Evolutionary conservation across 2,113 vertebrate species (phyloP).

Genomic region (Phasianus colchicus): DNA sequence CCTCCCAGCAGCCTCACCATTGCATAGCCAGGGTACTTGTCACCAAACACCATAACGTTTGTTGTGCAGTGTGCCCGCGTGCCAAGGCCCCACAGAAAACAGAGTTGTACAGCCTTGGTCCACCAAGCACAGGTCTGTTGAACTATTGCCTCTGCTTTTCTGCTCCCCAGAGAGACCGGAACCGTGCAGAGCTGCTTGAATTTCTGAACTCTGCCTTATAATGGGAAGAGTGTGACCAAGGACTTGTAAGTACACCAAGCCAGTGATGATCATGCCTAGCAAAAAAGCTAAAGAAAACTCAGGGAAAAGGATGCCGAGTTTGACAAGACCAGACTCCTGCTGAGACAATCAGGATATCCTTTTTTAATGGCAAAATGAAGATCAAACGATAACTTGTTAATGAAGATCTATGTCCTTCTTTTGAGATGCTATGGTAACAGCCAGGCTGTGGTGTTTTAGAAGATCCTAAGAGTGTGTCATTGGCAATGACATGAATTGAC

Average conservation of each 20-base stretch:
- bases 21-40: too few species aligned
- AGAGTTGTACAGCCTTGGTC: not conserved
- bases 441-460: slow-evolving; percentile 10
- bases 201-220: slow-evolving; percentile 90
- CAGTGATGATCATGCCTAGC: slow-evolving; percentile 23
- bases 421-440: slow-evolving; percentile 57
- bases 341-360: slow-evolving; percentile 3
- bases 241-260: not conserved
- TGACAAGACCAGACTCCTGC: slow-evolving; percentile 1
- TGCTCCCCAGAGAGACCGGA: slow-evolving; percentile 84
- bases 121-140: not conserved
- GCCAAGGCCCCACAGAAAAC: not conserved
- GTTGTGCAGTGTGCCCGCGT: not conserved
- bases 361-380: slow-evolving; percentile 30
- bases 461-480: not conserved
- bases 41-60: not conserved
- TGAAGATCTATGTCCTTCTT: slow-evolving; percentile 28
- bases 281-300: slow-evolving; percentile 40
- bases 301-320: slow-evolving; percentile 23
- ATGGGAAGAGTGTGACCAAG: slow-evolving; percentile 25
- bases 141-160: not conserved
- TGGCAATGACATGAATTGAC: not conserved
- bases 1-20: too few species aligned
- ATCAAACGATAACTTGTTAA: slow-evolving; percentile 20
- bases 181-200: slow-evolving; percentile 87